Base-by-base conservation (phyloP, 2,888 invertebrate species). In the Microdon myrmicae region DNA sequence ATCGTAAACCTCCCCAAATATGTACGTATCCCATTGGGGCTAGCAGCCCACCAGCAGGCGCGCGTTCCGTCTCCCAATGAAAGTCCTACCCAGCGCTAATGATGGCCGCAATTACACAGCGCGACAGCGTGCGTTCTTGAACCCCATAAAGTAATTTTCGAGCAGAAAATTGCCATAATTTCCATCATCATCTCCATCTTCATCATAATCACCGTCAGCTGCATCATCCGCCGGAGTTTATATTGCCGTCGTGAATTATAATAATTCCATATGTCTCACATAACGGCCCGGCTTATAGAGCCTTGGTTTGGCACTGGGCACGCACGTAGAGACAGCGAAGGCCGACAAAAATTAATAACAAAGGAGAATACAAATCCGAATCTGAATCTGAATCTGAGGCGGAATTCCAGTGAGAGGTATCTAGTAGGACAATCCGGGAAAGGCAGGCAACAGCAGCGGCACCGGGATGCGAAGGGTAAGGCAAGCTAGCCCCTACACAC, bases 91-190 rank as follows among this genome's bases (percentile, higher is more conserved):
- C n/a, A n/a, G n/a, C 37, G 37, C 56, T 64, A 64, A 64, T 64
- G 58, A 64, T 53, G 58, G 32, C 29, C 28, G 58, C 64, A 64
- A 64, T 64, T 64, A 64, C 64, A 58, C 34, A 64, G 56, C 51
- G 64, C 58, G 64, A 64, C 64, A 64, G 64, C 64, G 64, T 43
- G 58, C 51, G 47, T 43, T 53, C 58, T 43, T 38, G 64, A 58
- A 47, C 47, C 38, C 58, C 64, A 64, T 64, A 58, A 64, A 64
- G 64, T 47, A 58, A 64, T 64, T 58, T 47, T 47, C 13, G 48
- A 58, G 34, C 64, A 64, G 64, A 64, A 64, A 64, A 64, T 64
- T 64, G 64, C 64, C 64, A 64, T 64, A 64, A 64, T 64, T 64
- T 64, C 28, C 58, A 64, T 56, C 64, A 64, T 58, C 64, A 64